Conservation (phyloP, 2,113 vertebrate species). For the Zosterops japonicus region DNA sequence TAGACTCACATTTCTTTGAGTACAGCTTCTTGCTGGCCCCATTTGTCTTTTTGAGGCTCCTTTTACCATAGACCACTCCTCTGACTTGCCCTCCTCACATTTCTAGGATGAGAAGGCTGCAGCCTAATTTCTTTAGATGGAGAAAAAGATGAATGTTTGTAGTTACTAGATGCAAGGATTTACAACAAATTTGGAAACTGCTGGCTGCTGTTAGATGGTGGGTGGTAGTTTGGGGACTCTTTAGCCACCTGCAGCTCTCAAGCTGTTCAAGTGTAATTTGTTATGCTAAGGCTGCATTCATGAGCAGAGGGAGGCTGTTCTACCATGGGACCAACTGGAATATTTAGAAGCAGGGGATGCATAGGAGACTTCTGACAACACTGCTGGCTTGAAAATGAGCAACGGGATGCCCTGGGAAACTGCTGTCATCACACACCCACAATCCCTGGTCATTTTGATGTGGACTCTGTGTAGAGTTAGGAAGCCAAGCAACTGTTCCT, state of each 20-base stretch:
- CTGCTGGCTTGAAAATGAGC: not conserved
- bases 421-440: not conserved
- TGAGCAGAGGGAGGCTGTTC: not conserved
- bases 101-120: not conserved
- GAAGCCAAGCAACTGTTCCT: not conserved
- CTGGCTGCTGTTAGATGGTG: not conserved
- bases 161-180: not conserved
- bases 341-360: not conserved
- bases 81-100: not conserved
- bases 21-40: not conserved
- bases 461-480: not conserved
- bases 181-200: not conserved
- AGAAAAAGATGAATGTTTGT: not conserved
- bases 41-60: not conserved
- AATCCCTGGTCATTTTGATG: not conserved
- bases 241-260: not conserved
- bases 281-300: not conserved
- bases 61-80: not conserved
- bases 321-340: not conserved
- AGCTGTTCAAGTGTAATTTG: not conserved
- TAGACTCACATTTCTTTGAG: not conserved
- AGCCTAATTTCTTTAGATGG: not conserved
- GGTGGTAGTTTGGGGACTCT: not conserved
- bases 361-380: not conserved
- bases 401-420: not conserved